Conservation (phyloP, 2,888 invertebrate species). For the Busseola fusca region DNA sequence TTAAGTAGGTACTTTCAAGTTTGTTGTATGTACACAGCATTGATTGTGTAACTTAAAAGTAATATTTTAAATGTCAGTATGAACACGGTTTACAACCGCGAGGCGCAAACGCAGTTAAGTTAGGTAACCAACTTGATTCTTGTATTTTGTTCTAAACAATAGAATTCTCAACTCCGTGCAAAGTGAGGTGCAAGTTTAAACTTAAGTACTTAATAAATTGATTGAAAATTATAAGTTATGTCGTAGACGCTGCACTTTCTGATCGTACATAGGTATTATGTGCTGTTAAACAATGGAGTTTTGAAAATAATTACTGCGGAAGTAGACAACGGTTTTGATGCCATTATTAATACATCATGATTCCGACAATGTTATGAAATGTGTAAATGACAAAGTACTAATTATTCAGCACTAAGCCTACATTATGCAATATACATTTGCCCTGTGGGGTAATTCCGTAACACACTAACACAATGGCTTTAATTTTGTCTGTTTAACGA, state of each 20-base stretch:
- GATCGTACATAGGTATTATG: constrained; percentile 20
- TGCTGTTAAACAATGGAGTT: constrained; percentile 20
- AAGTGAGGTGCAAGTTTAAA: constrained; percentile 10
- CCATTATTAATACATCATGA: constrained; percentile 26
- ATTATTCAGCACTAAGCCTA: too few species aligned
- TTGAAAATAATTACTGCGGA: constrained; percentile 23
- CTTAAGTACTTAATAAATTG: constrained; percentile 16
- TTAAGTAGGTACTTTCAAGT: constrained; percentile 40
- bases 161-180: constrained; percentile 30
- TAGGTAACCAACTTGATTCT: constrained; percentile 56
- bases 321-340: constrained; percentile 5
- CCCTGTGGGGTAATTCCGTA: not conserved
- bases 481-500: not conserved
- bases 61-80: constrained; percentile 62
- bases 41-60: constrained; percentile 57
- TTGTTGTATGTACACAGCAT: constrained; percentile 29
- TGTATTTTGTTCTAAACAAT: constrained; percentile 51
- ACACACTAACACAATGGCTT: not conserved
- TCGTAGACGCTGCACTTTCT: constrained; percentile 24
- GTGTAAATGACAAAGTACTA: not conserved
- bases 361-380: not conserved
- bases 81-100: constrained; percentile 42
- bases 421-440: not conserved
- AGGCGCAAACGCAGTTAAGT: constrained; percentile 26
- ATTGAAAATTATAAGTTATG: constrained; percentile 32